Evolutionary conservation across 2,888 invertebrate species (phyloP), one percentile per base, ranked within the genome.

Genomic region (Ernsta delagoae): DNA sequence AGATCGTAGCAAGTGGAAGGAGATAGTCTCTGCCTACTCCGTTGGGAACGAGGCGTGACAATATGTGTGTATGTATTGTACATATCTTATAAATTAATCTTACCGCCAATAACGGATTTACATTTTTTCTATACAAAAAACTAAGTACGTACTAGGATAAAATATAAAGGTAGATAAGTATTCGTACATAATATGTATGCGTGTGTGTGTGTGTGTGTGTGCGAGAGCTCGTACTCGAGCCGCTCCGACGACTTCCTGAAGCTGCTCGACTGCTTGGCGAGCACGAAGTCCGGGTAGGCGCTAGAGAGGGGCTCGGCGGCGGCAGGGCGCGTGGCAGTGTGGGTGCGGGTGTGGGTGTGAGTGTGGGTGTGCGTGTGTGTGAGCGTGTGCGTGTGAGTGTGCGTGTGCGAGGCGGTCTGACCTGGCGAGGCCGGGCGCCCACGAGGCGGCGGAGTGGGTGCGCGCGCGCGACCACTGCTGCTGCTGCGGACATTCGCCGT

Each of bases 171-270:
- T n/a, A n/a, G n/a, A n/a, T n/a, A n/a, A n/a, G n/a, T n/a, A n/a
- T n/a, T n/a, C n/a, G n/a, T n/a, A n/a, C n/a, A n/a, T n/a, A n/a
- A n/a, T n/a, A n/a, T n/a, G n/a, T n/a, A n/a, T n/a, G n/a, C n/a
- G n/a, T n/a, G n/a, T n/a, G n/a, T n/a, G n/a, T n/a, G n/a, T n/a
- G n/a, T n/a, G n/a, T n/a, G n/a, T n/a, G n/a, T n/a, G n/a, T 41
- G 41, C 60, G 94, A 93, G 62, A 95, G 87, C 85, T 95, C 94
- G 86, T 93, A 95, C 82, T 95, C 95, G 74, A 94, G 88, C 72
- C 94, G 90, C 83, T 92, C 90, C 76, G 85, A 82, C 62, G 91
- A 88, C 79, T 86, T 84, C 77, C 86, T 89, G 83, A 91, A 90
- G 84, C 87, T 88, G 85, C 84, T 86, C 77, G 87, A 83, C 78